Percentiles rank a stretch among this genome's conserved stretches.
phyloP scores from a whole-genome alignment of 1,140 invertebrate species.

The Apis mellifera region Amel_HAv3.1 CM009933.2:7894501-7895000 shows the following conservation, averaged over 20 bases:
- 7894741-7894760: conserved; percentile 68
- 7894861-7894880: conserved; percentile 31
- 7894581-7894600: too few relatives aligned
- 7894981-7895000: conserved; percentile 25
- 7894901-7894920: conserved; percentile 35
- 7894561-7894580: too few relatives aligned
- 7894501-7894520: too few relatives aligned
- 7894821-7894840: conserved; percentile 14
- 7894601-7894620: neutral
- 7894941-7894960: neutral
- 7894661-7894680: neutral
- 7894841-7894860: conserved; percentile 43
- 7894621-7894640: neutral
- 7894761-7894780: conserved; percentile 50
- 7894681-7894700: conserved; percentile 48
- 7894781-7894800: conserved; percentile 35
- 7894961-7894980: conserved; percentile 22
- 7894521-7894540: too few relatives aligned
- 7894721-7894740: conserved; percentile 49
- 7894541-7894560: too few relatives aligned
- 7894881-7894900: conserved; percentile 45
- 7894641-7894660: conserved; percentile 7
- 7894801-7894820: conserved; percentile 24
- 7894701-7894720: conserved; percentile 51
- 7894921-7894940: too few relatives aligned